Evolutionary conservation across 2,888 invertebrate species (phyloP), one percentile per base, ranked within the genome.

Genomic region (Epinotia ramella): DNA sequence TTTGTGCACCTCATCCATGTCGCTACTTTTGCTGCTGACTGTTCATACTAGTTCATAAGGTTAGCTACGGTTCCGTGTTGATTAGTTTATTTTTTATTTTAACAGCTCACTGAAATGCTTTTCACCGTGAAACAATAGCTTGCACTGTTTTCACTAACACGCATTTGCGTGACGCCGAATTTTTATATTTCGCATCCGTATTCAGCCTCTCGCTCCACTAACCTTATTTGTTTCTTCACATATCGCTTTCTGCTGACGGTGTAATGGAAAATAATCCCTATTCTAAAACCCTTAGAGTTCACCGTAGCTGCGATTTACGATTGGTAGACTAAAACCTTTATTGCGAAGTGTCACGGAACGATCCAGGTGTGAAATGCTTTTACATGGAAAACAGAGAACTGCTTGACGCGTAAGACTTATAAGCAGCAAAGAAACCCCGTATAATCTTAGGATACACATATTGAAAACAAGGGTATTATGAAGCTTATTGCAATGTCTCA

Each of bases 311-410:
- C 65, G 77, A 77, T 79, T 67, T 64, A 73, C 73, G 85, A 79
- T 82, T 79, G 78, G 76, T 71, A 80, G 79, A 79, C 81, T 80
- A 80, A 85, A 83, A 83, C 84, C 86, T 89, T 92, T 92, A 93
- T 92, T 90, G 89, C 88, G 83, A 85, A 86, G 85, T 89, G 90
- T 91, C 93, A 92, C 93, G 93, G 84, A 88, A 90, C 85, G 88
- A 88, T 88, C 88, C 91, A 92, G 91, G 92, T 92, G 92, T 86
- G 90, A 91, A 91, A 90, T 90, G 88, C 89, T 90, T 91, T 89
- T 87, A 89, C 89, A 89, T 87, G 86, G 86, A 89, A 89, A 88
- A 88, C 88, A 85, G 83, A 84, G 87, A 83, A 89, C 87, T 87
- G 89, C 86, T 90, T 89, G 87, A 88, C 87, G 88, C 88, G 88